Evolutionary conservation across 1,140 invertebrate species (phyloP), one percentile per base, ranked within the genome.

Genomic region (honey bee (Apis mellifera)): DNA sequence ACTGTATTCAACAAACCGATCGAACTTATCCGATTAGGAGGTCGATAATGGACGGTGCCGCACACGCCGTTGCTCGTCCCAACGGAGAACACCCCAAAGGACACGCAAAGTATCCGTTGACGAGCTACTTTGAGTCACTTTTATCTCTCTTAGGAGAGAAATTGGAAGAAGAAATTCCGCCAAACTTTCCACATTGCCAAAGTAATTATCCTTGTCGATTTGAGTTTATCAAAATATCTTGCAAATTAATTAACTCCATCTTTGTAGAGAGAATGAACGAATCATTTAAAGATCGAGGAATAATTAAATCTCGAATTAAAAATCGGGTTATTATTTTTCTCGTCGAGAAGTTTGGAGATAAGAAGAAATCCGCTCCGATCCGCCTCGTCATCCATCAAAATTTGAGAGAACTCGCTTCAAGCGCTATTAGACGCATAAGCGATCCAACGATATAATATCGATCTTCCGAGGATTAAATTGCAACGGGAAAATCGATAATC

Each of bases 1-100:
- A 32, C 80, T 62, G 66, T 78, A 78, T 82, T 78, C 80, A 77
- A 78, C 80, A 82, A 82, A 82, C 80, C 74, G 80, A 82, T 82
- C 80, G 80, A 82, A 82, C 65, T 82, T 82, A 82, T 82, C 80
- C 80, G 79, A 81, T 81, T 81, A 75, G 54, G 60, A 4, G 62
- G 9, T 69, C 80, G 80, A 82, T 82, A 82, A 78, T 82, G 65
- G 80, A 78, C 74, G 79, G n/a, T 13, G 13, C n/a, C 9, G 17
- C 62, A 57, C 60, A 66, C 62, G 71, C 23, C 62, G 71, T 19
- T 79, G 23, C 48, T 55, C 26, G 68, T n/a, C 19, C 50, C 32
- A 26, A 1, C 52, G 23, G n/a, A 42, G 15, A 42, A 9, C 0
- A 42, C 5, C 0, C 17, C 17, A 3, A 48, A 21, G 64, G 62